phyloP scores from a whole-genome alignment of 1,140 invertebrate species.

The Mizuhopecten yessoensis region DNA sequence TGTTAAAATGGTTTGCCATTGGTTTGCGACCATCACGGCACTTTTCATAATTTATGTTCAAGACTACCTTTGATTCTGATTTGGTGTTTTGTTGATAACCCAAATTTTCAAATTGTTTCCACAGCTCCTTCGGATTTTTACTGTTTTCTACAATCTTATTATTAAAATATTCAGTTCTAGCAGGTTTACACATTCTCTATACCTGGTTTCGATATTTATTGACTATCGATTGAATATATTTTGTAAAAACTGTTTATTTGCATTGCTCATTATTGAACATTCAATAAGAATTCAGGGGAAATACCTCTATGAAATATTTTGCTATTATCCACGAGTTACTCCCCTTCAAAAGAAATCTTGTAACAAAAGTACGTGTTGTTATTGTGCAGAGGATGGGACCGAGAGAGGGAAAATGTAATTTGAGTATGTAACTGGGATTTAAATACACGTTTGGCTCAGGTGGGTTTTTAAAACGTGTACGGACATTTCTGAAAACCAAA shows the following conservation, averaged over 20 bases:
- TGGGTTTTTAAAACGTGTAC: neutral
- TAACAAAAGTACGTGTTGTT: slow-evolving; percentile 38
- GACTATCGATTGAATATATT: too few relatives aligned
- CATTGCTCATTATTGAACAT: too few relatives aligned
- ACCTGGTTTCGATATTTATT: too few relatives aligned
- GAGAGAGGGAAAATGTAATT: slow-evolving; percentile 33
- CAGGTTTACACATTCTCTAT: neutral
- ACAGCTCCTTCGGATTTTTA: slow-evolving; percentile 41
- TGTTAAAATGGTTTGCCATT: slow-evolving; percentile 36
- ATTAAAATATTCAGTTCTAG: neutral
- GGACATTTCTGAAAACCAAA: neutral
- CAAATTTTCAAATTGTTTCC: neutral
- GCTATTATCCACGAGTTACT: too few relatives aligned
- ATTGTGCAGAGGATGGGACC: slow-evolving; percentile 36
- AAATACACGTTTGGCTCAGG: neutral
- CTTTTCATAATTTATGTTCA: too few relatives aligned
- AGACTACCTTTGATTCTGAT: too few relatives aligned
- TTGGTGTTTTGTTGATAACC: neutral
- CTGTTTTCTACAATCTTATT: slow-evolving; percentile 42
- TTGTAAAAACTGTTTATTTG: too few relatives aligned
- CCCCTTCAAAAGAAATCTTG: neutral
- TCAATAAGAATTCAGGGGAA: too few relatives aligned
- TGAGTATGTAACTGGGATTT: neutral
- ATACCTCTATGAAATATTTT: too few relatives aligned
- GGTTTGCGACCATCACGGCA: neutral